Percentiles rank a stretch among this genome's conserved stretches.
Conservation (phyloP, 2,888 invertebrate genomes). For the Galerucella calmariensis region DNA sequence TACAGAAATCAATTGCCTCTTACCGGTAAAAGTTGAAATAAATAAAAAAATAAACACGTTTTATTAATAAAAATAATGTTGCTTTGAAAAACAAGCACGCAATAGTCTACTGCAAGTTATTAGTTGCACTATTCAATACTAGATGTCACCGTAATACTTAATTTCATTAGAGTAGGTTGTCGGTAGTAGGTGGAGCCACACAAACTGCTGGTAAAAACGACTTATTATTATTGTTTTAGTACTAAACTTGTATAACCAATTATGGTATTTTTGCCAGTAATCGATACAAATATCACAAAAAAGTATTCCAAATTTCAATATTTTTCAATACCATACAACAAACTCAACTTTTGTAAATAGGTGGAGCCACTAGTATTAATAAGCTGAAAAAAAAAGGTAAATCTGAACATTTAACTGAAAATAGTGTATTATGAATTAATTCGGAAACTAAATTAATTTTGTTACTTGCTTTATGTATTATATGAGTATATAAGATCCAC, state of each 20-base stretch:
- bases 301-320: too few relatives aligned
- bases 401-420: not conserved
- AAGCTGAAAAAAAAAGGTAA: not conserved
- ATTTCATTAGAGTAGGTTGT: not conserved
- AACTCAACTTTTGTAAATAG: not conserved
- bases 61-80: not conserved
- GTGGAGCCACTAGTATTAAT: not conserved
- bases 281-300: too few relatives aligned
- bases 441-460: too few relatives aligned
- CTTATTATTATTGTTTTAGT: not conserved
- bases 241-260: too few relatives aligned
- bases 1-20: not conserved
- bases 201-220: not conserved
- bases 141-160: not conserved
- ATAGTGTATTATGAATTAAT: too few relatives aligned
- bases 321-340: not conserved
- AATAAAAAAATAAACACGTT: not conserved
- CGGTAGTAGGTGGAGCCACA: not conserved
- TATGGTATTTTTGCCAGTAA: too few relatives aligned
- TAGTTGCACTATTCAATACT: not conserved
- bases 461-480: too few relatives aligned
- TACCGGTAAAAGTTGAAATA: conserved; percentile 8
- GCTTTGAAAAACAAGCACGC: not conserved
- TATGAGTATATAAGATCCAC: too few relatives aligned
- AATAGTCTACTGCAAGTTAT: not conserved